Evolutionary conservation across 2,797 vertebrate species (phyloP), one percentile per base, ranked within the genome.

Genomic region (Jordanella pulchra): DNA sequence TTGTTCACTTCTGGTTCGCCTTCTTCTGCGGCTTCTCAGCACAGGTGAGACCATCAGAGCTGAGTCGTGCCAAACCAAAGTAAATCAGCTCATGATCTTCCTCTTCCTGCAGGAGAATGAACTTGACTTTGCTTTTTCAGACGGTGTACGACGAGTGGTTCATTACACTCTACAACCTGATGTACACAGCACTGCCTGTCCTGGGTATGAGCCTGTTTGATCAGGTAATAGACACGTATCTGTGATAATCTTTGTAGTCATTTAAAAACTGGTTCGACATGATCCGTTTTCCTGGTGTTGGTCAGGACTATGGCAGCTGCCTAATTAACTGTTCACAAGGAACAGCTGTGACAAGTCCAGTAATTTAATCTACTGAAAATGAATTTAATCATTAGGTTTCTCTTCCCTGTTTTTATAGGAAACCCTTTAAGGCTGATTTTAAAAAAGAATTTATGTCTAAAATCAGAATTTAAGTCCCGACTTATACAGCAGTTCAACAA

Each of bases 21-120:
- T 99, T 98, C 95, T 99, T 95, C 95, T 98, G 94, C 0, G 97
- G 97, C 65, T 99, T 98, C 92, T 99, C 97, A 0, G 97, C 98
- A 2, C 97, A 98, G 97, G 98, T 97, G 85, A 92, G 95, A 71
- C 10, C 2, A 10, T 3, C 1, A 10, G 25, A 45, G 25, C 4
- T 7, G 65, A 67, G 48, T 35, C 17, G 9, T 32, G 5, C 17
- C 23, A 42, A 44, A 21, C 45, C 15, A 47, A 23, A 39, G 39
- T 15, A n/a, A 51, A 53, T n/a, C 23, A 53, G 23, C 51, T 53
- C 23, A 53, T 25, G 11, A 53, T 45, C 12, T 12, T 53, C 50
- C 9, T 51, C 5, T 25, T 53, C 25, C 53, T 25, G 53, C 27
- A 15, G 12, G 42, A 42, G 42, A 7, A 6, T 42, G 11, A 63